phyloP scores from a whole-genome alignment of 2,888 invertebrate genomes.

The Hydropsyche betteni region DNA sequence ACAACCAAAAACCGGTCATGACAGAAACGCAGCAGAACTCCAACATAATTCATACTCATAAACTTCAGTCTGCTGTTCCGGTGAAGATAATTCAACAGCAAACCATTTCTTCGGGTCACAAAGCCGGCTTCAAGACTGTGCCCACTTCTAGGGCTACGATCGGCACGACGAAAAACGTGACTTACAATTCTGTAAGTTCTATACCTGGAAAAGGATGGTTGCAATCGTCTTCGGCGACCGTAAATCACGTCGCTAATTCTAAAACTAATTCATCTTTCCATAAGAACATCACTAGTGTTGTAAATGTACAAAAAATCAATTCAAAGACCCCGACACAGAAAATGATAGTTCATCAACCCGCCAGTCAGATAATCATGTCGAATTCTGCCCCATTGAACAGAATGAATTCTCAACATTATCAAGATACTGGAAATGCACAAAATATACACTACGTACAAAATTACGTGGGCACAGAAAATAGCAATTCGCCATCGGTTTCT shows the following conservation, averaged over 20 bases:
- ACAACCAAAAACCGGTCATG: constrained; percentile 1
- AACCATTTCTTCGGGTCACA: constrained; percentile 53
- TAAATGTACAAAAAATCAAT: constrained; percentile 37
- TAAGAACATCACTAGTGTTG: constrained; percentile 54
- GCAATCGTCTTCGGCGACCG: not conserved
- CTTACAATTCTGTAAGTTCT: constrained; percentile 55
- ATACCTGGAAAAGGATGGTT: constrained; percentile 48
- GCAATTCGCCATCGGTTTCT: constrained; percentile 64
- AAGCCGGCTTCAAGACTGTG: constrained; percentile 62
- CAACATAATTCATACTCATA: constrained; percentile 41
- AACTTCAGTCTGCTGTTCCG: constrained; percentile 56
- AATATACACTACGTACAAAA: constrained; percentile 22
- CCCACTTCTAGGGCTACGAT: constrained; percentile 54
- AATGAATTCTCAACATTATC: constrained; percentile 39
- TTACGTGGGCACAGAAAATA: constrained; percentile 46
- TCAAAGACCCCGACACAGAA: constrained; percentile 54
- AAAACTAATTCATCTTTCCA: constrained; percentile 55
- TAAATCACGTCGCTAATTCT: constrained; percentile 6
- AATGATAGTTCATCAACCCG: constrained; percentile 60
- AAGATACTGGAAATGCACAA: constrained; percentile 5
- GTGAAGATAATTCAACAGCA: constrained; percentile 66
- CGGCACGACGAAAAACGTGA: constrained; percentile 53
- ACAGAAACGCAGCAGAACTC: constrained; percentile 20
- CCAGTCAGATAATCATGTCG: constrained; percentile 62
- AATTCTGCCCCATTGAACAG: constrained; percentile 37